A percentile compares a stretch with the other conserved stretches of the same genome.
These are phyloP conservation scores for Peromyscus aztecus DNA, from an alignment of 2,797 vertebrate genomes.

Conservation along the genomic window DNA sequence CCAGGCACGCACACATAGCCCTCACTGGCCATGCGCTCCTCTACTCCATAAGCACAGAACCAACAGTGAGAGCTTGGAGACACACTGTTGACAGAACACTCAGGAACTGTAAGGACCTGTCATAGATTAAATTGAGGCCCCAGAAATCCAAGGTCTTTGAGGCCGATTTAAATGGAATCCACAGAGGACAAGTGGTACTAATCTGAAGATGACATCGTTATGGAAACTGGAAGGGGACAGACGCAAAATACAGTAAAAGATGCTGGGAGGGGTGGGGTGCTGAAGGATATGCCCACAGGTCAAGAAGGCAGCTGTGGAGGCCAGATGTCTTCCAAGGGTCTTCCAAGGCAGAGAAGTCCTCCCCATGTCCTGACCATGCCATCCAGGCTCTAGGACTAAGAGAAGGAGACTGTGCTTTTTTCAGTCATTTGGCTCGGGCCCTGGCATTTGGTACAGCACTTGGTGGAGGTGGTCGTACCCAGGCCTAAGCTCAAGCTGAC, in stretches of 20 bases:
- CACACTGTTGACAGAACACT: not conserved
- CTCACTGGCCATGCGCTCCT: not conserved
- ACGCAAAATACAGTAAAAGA: not conserved
- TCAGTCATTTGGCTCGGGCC: not conserved
- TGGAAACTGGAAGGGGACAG: not conserved
- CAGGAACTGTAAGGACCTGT: not conserved
- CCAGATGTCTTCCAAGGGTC: no score
- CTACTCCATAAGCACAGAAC: not conserved
- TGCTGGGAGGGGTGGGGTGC: no score
- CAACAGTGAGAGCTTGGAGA: not conserved
- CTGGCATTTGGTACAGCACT: not conserved
- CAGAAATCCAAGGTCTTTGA: not conserved
- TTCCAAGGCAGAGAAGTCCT: no score
- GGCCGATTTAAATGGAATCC: not conserved
- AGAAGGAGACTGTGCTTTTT: not conserved
- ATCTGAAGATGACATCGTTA: not conserved
- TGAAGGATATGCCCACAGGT: not conserved
- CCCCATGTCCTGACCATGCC: no score
- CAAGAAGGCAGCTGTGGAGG: not conserved
- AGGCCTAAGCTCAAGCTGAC: not conserved
- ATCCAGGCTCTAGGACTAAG: not conserved
- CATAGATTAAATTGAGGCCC: not conserved
- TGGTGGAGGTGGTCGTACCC: not conserved
- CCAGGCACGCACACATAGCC: not conserved
- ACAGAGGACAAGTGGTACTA: no score